A percentile compares a stretch with the other conserved stretches of the same genome.
Conservation (phyloP, 2,113 vertebrate genomes). For the Mesoclemmys tuberculata region DNA sequence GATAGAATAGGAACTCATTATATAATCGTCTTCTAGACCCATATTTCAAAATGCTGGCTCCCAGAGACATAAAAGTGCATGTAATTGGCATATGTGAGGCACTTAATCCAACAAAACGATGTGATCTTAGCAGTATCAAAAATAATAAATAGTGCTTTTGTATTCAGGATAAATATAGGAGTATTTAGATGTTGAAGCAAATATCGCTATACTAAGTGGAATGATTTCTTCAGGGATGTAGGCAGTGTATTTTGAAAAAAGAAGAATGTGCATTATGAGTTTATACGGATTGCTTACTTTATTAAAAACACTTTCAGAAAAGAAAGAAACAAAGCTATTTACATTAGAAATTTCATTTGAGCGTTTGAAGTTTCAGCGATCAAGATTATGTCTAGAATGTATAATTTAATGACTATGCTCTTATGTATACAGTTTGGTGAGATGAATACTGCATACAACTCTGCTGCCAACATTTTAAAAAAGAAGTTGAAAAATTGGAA, state of each 20-base stretch:
- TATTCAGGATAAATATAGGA: too few species aligned
- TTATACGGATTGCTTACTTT: background rate
- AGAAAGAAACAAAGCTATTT: rapidly evolving
- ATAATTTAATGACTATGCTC: background rate
- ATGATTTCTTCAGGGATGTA: rapidly evolving
- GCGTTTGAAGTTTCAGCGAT: background rate
- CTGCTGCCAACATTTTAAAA: background rate
- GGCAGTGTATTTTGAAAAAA: background rate
- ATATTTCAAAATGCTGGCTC: background rate
- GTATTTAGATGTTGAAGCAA: background rate
- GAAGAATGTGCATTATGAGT: background rate
- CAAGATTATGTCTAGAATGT: background rate
- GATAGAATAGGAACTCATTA: background rate
- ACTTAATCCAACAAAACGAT: background rate
- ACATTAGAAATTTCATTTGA: background rate
- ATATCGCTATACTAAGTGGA: background rate
- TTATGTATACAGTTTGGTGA: background rate
- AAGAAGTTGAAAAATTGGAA: background rate
- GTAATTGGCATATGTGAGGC: rapidly evolving
- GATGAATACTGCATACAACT: background rate
- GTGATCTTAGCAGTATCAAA: background rate
- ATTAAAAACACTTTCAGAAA: background rate
- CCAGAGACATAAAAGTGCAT: too few species aligned
- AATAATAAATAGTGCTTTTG: background rate
- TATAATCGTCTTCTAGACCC: background rate